Base-by-base conservation (phyloP, 2,888 invertebrate species). In the Suillia variegata region DNA sequence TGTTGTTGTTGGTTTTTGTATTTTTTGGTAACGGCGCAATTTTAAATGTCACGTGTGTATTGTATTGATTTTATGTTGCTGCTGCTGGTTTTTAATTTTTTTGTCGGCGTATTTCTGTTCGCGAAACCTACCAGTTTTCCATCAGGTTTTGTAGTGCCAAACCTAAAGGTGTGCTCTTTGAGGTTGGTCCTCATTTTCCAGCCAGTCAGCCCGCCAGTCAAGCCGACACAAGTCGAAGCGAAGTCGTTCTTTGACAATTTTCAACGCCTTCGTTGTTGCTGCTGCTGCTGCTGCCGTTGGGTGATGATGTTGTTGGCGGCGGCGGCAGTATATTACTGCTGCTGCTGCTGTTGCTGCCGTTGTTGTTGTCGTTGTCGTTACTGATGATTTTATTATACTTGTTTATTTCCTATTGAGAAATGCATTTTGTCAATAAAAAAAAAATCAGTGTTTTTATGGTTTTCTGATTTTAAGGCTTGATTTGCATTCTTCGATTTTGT, bases 181-280 rank as follows among this genome's bases (percentile, higher is more conserved):
- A 74, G 71, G 71, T 71, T 71, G 74, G 73, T 73, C 74, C 73
- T 68, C 73, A 68, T 69, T 74, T 73, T 74, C 73, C 67, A 73
- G 70, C n/a, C n/a, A n/a, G n/a, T n/a, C n/a, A n/a, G n/a, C n/a
- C n/a, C n/a, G n/a, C n/a, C n/a, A n/a, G n/a, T n/a, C n/a, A n/a
- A n/a, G n/a, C n/a, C n/a, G n/a, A n/a, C n/a, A n/a, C n/a, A n/a
- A n/a, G n/a, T n/a, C n/a, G n/a, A n/a, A n/a, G n/a, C 69, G 73
- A 71, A 74, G 73, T 71, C 66, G 75, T 72, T 75, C 75, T 73
- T 73, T 73, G 72, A 73, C 75, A 73, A 73, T 73, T 73, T 73
- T 73, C 74, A 75, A 74, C 74, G 74, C 73, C 74, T 75, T 70
- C 71, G 69, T 64, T 63, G 69, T 24, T 55, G 54, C 22, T 47